Base-by-base conservation (phyloP, 2,888 invertebrate species). In the Heliconius cydno region DNA sequence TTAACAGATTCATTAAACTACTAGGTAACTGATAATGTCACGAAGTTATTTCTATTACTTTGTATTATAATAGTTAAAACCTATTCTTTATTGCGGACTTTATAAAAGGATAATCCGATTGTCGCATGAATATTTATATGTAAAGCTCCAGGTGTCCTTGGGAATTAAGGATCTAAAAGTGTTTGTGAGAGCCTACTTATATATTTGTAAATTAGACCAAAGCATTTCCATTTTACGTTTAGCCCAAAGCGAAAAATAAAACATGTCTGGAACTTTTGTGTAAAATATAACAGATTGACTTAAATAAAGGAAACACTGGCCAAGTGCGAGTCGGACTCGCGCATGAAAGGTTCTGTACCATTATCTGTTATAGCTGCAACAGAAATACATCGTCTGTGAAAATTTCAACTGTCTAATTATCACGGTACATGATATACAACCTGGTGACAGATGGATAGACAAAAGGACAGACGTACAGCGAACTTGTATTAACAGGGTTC, bases 101-200 rank as follows among this genome's bases (percentile, higher is more conserved):
- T 60, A 73, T 57, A 34, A 60, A 73, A 60, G 57, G 34, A 73
- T 73, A 73, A 34, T 72, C 72, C 34, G 34, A 34, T 38, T 60
- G 57, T 34, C 15, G 38, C 15, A 60, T 73, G 25, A 25, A n/a
- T 60, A 60, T 73, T 73, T 38, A 57, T 73, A 60, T n/a, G n/a
- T n/a, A 72, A 72, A 72, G n/a, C 57, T 13, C 34, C 72, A 73
- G 57, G 72, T 73, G 34, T n/a, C n/a, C 72, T 73, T n/a, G 57
- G 57, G 72, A 73, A 34, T 60, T 73, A 60, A n/a, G 72, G 72
- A 34, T 72, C 22, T n/a, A 72, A 72, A 57, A 22, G 22, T 28
- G 72, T 57, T 72, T 57, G 57, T 57, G 57, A 57, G 41, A 41
- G 30, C 57, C 34, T 73, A 13, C 52, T 72, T 72, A 72, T 57